These are phyloP conservation scores for Elegia similella DNA, from an alignment of 2,888 invertebrate genomes.

Conservation along the genomic window DNA sequence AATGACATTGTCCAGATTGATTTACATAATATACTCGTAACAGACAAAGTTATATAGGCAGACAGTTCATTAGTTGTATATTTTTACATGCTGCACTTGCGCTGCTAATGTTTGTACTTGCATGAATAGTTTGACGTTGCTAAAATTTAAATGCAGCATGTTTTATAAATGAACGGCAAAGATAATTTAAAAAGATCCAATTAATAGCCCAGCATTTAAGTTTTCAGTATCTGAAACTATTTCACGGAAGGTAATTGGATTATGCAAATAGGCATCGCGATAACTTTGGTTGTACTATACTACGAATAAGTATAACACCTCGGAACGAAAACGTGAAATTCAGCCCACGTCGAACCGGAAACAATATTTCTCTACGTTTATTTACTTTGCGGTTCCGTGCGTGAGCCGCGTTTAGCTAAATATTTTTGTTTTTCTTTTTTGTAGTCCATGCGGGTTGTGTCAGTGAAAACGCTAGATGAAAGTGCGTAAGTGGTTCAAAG, in stretches of 20 bases:
- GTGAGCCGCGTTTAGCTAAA: constrained; percentile 14
- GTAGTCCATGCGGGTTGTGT: neutral
- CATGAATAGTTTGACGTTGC: too few relatives aligned
- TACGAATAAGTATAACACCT: too few relatives aligned
- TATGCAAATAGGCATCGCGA: neutral
- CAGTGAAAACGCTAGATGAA: neutral
- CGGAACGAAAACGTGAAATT: constrained; percentile 2
- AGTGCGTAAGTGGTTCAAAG: neutral
- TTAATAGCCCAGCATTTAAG: too few relatives aligned
- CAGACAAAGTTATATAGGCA: neutral
- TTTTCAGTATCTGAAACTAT: neutral
- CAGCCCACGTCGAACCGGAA: constrained; percentile 5
- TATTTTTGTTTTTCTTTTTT: constrained; percentile 6
- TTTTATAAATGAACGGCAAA: too few relatives aligned
- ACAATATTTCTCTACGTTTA: constrained; percentile 11
- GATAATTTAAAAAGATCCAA: too few relatives aligned
- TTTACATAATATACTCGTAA: neutral
- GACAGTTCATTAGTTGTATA: neutral
- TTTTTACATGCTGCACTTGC: neutral
- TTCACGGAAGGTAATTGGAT: neutral
- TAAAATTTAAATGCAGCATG: too few relatives aligned
- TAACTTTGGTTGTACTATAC: neutral
- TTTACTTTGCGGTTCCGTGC: constrained; percentile 8
- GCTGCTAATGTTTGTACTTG: too few relatives aligned
- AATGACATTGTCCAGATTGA: neutral